A percentile compares a stretch with the other conserved stretches of the same genome.
Conservation (phyloP, 1,140 invertebrate species). For the Temnothorax curvispinosus region DNA sequence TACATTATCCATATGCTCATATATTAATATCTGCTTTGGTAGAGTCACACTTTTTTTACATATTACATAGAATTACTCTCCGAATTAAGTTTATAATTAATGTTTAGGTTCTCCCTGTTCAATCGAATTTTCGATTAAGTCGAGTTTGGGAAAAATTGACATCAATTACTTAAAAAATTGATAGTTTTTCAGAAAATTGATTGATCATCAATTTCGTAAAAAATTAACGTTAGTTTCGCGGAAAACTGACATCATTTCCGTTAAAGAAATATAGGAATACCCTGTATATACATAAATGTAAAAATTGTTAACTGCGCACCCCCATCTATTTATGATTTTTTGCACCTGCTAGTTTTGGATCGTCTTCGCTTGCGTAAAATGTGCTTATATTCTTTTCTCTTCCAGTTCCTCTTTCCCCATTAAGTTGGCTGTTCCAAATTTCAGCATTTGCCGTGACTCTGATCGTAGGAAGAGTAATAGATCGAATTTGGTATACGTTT, state of each 20-base stretch:
- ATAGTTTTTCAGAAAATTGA: background rate
- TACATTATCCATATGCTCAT: slow-evolving; percentile 20
- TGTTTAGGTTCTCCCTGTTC: background rate
- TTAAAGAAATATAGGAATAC: background rate
- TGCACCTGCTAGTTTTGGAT: background rate
- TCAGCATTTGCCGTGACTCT: background rate
- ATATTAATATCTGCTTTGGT: slow-evolving; percentile 52
- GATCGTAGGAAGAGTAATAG: background rate
- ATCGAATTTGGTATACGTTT: background rate
- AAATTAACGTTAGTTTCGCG: background rate
- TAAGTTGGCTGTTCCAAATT: background rate
- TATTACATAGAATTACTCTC: background rate
- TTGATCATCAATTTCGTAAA: background rate
- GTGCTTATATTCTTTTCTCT: too few relatives aligned
- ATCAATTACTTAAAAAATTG: too few relatives aligned
- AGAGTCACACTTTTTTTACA: background rate
- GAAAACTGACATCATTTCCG: background rate
- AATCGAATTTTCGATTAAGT: slow-evolving; percentile 21
- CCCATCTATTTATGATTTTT: slow-evolving; percentile 37
- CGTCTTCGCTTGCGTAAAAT: background rate
- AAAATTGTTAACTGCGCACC: slow-evolving; percentile 48
- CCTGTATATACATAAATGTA: slow-evolving; percentile 44
- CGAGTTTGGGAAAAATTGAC: background rate
- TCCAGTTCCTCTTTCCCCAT: background rate
- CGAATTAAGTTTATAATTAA: slow-evolving; percentile 27